Evolutionary conservation across 1,140 invertebrate species (phyloP), one percentile per base, ranked within the genome.

Genomic region (Cyphomyrmex costatus): DNA sequence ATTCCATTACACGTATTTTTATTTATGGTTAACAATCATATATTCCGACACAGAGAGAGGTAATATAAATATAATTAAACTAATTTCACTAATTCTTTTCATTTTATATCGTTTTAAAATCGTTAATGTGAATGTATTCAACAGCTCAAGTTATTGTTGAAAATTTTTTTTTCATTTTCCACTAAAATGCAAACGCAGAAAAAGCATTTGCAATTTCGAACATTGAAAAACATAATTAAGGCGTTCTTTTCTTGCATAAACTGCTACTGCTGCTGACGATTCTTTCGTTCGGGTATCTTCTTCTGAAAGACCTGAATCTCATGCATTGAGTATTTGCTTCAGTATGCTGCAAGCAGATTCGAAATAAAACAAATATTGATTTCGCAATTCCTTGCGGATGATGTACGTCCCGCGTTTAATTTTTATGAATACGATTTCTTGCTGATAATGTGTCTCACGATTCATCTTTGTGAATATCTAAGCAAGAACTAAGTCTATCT

Each of bases 401-500:
- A 36, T 14, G 3, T 30, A 16, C 8, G 71, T 60, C 33, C 46
- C n/a, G n/a, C n/a, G n/a, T n/a, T n/a, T n/a, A n/a, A n/a, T n/a
- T n/a, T n/a, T n/a, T n/a, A n/a, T n/a, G n/a, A n/a, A n/a, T n/a
- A 30, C 30, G 46, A 51, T 61, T n/a, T 82, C 21, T 30, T 30
- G 30, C n/a, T 27, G 6, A 30, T 27, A 63, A 36, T 14, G 2
- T 16, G 73, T 61, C 36, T 60, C 58, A 46, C 46, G 14, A 36
- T 49, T 76, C 8, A 10, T 4, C 24, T 61, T 12, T 56, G 27
- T n/a, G 53, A 73, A 7, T 49, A 42, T 16, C 2, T 33, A n/a
- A 77, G 60, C 82, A 85, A 53, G 82, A n/a, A n/a, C n/a, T 73
- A 85, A 49, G 21, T n/a, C n/a, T n/a, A n/a, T n/a, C n/a, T n/a